These are phyloP conservation scores for Eubasilissa splendida DNA, from an alignment of 2,888 invertebrate species.

Conservation along the genomic window DNA sequence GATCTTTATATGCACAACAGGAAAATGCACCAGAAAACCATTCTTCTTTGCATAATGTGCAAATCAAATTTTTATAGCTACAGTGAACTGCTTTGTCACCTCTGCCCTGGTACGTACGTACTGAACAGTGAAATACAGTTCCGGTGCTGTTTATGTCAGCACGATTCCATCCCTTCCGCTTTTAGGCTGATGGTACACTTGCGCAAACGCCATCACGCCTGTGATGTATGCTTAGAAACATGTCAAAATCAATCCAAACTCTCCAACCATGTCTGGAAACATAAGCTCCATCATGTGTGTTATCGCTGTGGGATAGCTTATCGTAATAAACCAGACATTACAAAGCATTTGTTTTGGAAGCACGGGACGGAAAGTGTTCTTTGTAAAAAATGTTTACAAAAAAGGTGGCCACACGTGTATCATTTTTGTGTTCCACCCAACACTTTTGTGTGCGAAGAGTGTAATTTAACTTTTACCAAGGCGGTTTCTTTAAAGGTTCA, in stretches of 20 bases:
- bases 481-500: slow-evolving; percentile 89
- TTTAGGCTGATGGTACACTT: slow-evolving; percentile 92
- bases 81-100: slow-evolving; percentile 89
- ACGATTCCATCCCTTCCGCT: slow-evolving; percentile 85
- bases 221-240: slow-evolving; percentile 89
- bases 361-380: slow-evolving; percentile 91
- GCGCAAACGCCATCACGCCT: slow-evolving; percentile 86
- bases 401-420: slow-evolving; percentile 94
- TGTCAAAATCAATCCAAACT: slow-evolving; percentile 85
- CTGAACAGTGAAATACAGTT: slow-evolving; percentile 77
- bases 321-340: slow-evolving; percentile 89
- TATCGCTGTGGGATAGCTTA: slow-evolving; percentile 92
- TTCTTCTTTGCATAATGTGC: slow-evolving; percentile 89
- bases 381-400: slow-evolving; percentile 89
- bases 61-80: slow-evolving; percentile 90
- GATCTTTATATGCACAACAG: slow-evolving; percentile 90
- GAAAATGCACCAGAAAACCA: slow-evolving; percentile 88
- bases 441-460: slow-evolving; percentile 86
- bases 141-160: slow-evolving; percentile 87
- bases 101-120: slow-evolving; percentile 86
- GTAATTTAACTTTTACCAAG: slow-evolving; percentile 81
- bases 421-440: slow-evolving; percentile 90
- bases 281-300: slow-evolving; percentile 89
- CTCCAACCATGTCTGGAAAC: slow-evolving; percentile 92
- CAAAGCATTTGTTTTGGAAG: slow-evolving; percentile 93